A percentile compares a stretch with the other conserved stretches of the same genome.
Conservation (phyloP, 2,797 vertebrate species). For the Sebastiscus tertius region DNA sequence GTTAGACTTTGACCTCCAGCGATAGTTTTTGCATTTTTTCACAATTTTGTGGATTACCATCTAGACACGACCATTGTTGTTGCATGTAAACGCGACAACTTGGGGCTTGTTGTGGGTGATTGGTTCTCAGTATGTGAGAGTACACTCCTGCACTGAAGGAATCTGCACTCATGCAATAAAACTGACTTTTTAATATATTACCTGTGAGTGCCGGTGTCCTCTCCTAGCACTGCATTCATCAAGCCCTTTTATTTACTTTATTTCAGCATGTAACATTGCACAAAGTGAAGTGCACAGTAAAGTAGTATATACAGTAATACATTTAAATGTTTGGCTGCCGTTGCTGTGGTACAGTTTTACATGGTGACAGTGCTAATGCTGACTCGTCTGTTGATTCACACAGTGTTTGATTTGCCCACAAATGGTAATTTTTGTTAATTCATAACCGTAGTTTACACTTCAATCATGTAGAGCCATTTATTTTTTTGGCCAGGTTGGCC, state of each 20-base stretch:
- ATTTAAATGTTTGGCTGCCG: neutral
- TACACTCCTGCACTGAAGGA: neutral
- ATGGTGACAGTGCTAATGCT: conserved; percentile 27
- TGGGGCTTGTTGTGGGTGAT: neutral
- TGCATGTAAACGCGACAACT: too few relatives aligned
- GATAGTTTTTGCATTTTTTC: too few relatives aligned
- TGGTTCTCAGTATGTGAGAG: neutral
- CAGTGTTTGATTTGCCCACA: conserved; percentile 28
- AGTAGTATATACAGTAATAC: neutral
- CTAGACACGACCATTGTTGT: too few relatives aligned
- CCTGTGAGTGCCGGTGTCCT: neutral
- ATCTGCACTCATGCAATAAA: neutral
- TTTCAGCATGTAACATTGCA: neutral
- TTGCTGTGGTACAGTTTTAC: neutral
- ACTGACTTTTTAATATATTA: neutral
- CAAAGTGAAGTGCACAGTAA: neutral
- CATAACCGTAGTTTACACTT: conserved; percentile 50
- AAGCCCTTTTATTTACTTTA: conserved; percentile 5
- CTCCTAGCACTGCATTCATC: neutral
- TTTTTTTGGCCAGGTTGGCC: conserved; percentile 52
- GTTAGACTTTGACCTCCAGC: too few relatives aligned
- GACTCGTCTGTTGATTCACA: conserved; percentile 41
- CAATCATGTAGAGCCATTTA: conserved; percentile 33
- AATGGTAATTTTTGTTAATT: conserved; percentile 41
- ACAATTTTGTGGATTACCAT: too few relatives aligned